Base-by-base conservation (phyloP, 1,140 invertebrate genomes). In the Tetramorium alpestre region DNA sequence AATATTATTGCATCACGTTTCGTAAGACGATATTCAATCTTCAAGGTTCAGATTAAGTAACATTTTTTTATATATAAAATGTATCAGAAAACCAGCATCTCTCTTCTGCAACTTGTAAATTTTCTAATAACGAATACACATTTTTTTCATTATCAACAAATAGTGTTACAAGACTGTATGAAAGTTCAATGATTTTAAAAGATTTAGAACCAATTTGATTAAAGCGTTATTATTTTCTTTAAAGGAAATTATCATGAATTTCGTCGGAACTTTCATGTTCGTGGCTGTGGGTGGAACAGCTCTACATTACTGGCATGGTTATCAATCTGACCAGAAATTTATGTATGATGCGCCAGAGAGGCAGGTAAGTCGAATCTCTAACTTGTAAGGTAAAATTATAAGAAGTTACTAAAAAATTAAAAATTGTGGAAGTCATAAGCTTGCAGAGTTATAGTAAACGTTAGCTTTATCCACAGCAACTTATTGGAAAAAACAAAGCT, bases 221-320 rank as follows among this genome's bases (percentile, higher is more conserved):
- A 22, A 28, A 73, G 56, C 10, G 2, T 33, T 33, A n/a, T 84
- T 81, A 5, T 62, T 75, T 22, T 80, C 92, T 95, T 96, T 73
- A 25, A 13, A 98, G 97, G 98, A 98, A 94, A 97, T 98, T 69
- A 96, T 98, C 75, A 98, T 98, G 98, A 98, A 98, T 94, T 97
- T 98, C 81, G 96, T 98, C 62, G 98, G 98, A 11, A 97, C 97
- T 75, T 97, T 98, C 92, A 95, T 98, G 95, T 98, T 98, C 96
- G 95, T 98, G 5, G 97, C 97, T 0, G 97, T 98, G 5, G 98
- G 98, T 2, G 98, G 97, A 2, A 97, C 97, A 28, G 97, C 98
- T 0, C 95, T 98, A 25, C 98, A 98, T 94, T 98, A 98, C 94
- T 98, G 98, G 98, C 96, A 97, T 77, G 98, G 98, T 10, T 98